Base-by-base conservation (phyloP, 2,888 invertebrate genomes). In the Chrysina gloriosa region DNA sequence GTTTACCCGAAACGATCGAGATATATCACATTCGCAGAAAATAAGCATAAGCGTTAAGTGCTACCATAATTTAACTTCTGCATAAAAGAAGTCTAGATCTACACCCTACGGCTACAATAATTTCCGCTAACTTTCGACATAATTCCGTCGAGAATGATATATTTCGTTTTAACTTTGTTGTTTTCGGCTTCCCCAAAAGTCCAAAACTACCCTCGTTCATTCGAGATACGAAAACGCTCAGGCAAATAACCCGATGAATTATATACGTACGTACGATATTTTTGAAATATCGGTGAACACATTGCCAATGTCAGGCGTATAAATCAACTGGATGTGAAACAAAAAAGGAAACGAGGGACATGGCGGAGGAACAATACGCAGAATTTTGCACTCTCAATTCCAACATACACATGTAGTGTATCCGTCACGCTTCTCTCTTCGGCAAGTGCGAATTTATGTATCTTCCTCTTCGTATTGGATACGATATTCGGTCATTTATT, bases 261-360 rank as follows among this genome's bases (percentile, higher is more conserved):
- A 42, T 42, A 42, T 42, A 42, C n/a, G n/a, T n/a, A n/a, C n/a
- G n/a, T 42, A 16, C 19, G 11, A 2, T 42, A 11, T 36, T 36
- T 42, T 14, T 42, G 42, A 42, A 16, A 42, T 42, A 42, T 42
- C 42, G 42, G 42, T 14, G 42, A 42, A 42, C 42, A 42, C 42
- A 42, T 42, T 42, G 42, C 42, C 16, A 7, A 14, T 42, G 42
- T 42, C 42, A 42, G 16, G 42, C 19, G 6, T 4, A 42, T 42
- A 42, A 42, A 42, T 42, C 42, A 42, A n/a, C n/a, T 7, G 16
- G 16, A n/a, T 14, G 7, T n/a, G 36, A 36, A 9, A 11, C n/a
- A 36, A 36, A 36, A n/a, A 36, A 14, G 11, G 36, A 9, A 36
- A 36, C 14, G 14, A 36, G 36, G 5, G n/a, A n/a, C n/a, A n/a